Evolutionary conservation across 2,797 vertebrate species (phyloP), one percentile per base, ranked within the genome.

Genomic region (Pseudopleuronectes americanus): DNA sequence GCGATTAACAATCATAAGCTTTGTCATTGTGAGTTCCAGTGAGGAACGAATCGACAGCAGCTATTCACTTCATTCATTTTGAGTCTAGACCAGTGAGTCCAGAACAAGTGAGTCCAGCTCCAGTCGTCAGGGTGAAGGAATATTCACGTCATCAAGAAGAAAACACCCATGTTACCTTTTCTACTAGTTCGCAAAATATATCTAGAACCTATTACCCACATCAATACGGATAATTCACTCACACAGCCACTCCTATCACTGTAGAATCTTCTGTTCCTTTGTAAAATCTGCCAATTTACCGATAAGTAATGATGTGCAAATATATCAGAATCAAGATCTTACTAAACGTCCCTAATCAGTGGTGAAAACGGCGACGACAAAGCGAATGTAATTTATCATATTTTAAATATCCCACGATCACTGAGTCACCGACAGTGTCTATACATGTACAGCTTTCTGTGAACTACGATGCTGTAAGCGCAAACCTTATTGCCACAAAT

Each of bases 401-500:
- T 76, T 66, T 71, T 57, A 68, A 85, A 84, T 64, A 87, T 65
- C 41, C 69, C 64, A 90, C 76, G 72, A 88, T 90, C 83, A 86
- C 80, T 70, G 81, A 80, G 36, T 76, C 83, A 79, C 79, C 77
- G 80, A 82, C 75, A 81, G 81, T 84, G 77, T 79, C 52, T 80
- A 69, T 74, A 86, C 64, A 85, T 70, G 71, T 83, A 56, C 77
- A 80, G 71, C 55, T 1, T 80, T 83, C 65, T 68, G 78, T 84
- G 72, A 87, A 79, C 83, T 74, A 81, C 80, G 74, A 84, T 86
- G 87, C 76, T 64, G 43, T 64, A 88, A 92, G 92, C 91, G 86
- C 88, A 90, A 78, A 87, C 86, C 88, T 94, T 94, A 94, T 94
- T 94, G 94, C 93, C 91, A 94, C 90, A 93, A 89, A 80, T 89